These are phyloP conservation scores for Aix galericulata DNA, from an alignment of 2,113 vertebrate genomes.

Conservation along the genomic window DNA sequence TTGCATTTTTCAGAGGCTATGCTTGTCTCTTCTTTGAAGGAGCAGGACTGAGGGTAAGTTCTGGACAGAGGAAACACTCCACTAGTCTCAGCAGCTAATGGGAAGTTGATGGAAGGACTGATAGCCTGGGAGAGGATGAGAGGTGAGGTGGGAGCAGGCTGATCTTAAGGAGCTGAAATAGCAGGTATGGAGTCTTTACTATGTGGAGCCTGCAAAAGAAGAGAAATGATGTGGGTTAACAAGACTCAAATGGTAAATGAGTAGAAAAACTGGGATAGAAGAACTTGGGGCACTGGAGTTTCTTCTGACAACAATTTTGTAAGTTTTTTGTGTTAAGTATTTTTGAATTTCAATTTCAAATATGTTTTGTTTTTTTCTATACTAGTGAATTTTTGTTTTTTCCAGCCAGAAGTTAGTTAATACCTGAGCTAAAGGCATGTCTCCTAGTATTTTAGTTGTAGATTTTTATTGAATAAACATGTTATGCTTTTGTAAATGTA, in stretches of 20 bases:
- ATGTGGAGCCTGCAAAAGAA: not conserved
- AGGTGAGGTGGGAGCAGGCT: not conserved
- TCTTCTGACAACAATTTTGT: not conserved
- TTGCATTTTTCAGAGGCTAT: not conserved
- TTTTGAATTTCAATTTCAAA: not conserved
- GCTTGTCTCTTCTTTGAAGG: not conserved
- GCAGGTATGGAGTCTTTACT: not conserved
- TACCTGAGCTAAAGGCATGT: not conserved
- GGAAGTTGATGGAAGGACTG: not conserved
- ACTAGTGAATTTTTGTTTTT: not conserved
- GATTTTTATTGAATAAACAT: not conserved
- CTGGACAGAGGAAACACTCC: not conserved
- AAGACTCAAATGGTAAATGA: not conserved
- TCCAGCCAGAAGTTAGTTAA: not conserved
- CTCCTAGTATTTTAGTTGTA: not conserved
- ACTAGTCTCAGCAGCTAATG: not conserved
- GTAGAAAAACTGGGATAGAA: not conserved
- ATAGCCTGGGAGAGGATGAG: not conserved
- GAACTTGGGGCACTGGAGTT: not conserved
- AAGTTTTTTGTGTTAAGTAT: not conserved
- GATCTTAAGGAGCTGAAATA: not conserved
- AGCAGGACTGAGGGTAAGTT: not conserved
- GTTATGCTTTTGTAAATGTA: not conserved
- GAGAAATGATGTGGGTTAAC: not conserved
- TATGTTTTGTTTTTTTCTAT: not conserved